Evolutionary conservation across 2,888 invertebrate genomes (phyloP).

Genomic region (Sepioteuthis lessoniana): DNA sequence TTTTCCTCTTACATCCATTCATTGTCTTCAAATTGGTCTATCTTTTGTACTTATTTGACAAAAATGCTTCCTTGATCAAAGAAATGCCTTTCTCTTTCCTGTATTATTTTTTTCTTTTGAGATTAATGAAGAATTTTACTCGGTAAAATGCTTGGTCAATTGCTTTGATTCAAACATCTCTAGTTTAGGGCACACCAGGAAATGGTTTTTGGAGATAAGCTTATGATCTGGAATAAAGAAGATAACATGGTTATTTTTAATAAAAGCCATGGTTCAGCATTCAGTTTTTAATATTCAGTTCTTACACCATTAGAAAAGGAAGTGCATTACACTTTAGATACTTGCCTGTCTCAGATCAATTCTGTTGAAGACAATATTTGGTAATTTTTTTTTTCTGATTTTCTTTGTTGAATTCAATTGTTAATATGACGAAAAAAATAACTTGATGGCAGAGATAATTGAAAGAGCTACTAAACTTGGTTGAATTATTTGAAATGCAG

Average conservation of each 20-base stretch:
- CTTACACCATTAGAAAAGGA: background rate
- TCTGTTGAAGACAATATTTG: background rate
- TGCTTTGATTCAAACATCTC: background rate
- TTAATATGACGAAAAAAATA: background rate
- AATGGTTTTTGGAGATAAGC: constrained; percentile 33
- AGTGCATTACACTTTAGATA: background rate
- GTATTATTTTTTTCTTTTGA: background rate
- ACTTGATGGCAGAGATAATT: background rate
- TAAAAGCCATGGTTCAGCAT: constrained; percentile 33
- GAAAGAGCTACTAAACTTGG: background rate
- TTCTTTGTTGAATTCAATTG: background rate
- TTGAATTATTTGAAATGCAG: background rate
- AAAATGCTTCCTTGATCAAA: constrained; percentile 33
- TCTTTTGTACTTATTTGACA: background rate
- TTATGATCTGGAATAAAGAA: background rate
- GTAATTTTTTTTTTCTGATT: background rate
- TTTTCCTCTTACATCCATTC: background rate
- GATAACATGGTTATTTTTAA: constrained; percentile 25
- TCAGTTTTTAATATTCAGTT: background rate
- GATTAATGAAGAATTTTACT: constrained; percentile 11
- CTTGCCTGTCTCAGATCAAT: background rate
- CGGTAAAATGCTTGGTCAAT: background rate
- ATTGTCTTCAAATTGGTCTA: constrained; percentile 18
- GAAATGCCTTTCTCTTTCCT: background rate
- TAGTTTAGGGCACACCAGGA: background rate